Base-by-base conservation (phyloP, 2,113 vertebrate species). In the Myrmecophaga tridactyla region DNA sequence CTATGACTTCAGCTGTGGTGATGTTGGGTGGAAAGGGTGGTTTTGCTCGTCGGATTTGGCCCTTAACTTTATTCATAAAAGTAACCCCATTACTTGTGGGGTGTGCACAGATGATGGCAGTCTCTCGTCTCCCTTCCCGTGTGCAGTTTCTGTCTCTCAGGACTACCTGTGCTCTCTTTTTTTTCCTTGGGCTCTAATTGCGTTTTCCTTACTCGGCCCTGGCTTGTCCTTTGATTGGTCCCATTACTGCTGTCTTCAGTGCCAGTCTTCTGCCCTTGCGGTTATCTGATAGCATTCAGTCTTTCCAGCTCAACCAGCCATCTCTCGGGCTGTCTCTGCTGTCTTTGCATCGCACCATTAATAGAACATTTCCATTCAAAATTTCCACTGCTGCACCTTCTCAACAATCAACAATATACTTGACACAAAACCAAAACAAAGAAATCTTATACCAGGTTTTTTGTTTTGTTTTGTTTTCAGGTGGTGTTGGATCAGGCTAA, bases 221-320 rank as follows among this genome's bases (percentile, higher is more conserved):
- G 76, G 65, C 94, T 96, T 95, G 77, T 82, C 65, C 70, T 81
- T 85, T 85, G 90, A 94, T 90, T 96, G 65, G 21, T 86, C 81
- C 86, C 46, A 48, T 89, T 58, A 27, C 86, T 86, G 67, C 43
- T 70, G 11, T 75, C 15, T 39, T 46, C 27, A 4, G 10, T 81
- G 76, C 77, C 84, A 92, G 1, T 93, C 91, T 83, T 90, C 65
- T 89, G n/a, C 43, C 69, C 36, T 56, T 73, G 51, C 41, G 70
- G 25, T 70, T 17, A 80, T 65, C 34, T 70, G 85, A 82, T 72
- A 94, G 53, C 21, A 39, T 60, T 41, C 31, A 27, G 94, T 94
- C 46, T 94, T 92, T 94, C 85, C 56, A 82, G 2, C 46, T 86
- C 39, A 81, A 3, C n/a, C 27, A 12, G 48, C 43, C 31, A 25